Evolutionary conservation across 2,797 vertebrate species (phyloP).

Genomic region (Spinibarbus caldwelli): DNA sequence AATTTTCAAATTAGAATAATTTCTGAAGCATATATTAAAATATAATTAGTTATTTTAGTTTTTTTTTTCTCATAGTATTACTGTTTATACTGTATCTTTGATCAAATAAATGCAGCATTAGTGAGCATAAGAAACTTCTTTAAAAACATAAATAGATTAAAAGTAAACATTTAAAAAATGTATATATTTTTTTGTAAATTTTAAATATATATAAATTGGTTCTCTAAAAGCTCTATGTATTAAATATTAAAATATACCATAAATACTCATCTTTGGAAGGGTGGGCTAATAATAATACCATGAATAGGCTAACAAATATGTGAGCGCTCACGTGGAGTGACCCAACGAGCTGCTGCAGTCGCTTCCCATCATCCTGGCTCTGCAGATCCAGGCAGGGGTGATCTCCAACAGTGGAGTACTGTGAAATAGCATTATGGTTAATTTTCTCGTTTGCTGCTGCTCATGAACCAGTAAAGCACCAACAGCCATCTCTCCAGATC

Average conservation of each 20-base stretch:
- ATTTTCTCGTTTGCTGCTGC: constrained; percentile 61
- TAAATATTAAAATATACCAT: not conserved
- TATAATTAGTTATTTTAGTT: too few species aligned
- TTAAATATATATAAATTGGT: not conserved
- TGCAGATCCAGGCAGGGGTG: constrained; percentile 47
- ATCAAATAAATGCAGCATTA: not conserved
- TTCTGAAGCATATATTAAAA: too few species aligned
- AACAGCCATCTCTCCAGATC: constrained; percentile 52
- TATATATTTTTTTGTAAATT: not conserved
- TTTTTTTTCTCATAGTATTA: not conserved
- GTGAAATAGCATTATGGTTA: constrained; percentile 62
- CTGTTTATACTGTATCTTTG: not conserved
- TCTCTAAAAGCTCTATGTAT: not conserved
- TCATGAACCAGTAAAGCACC: constrained; percentile 56
- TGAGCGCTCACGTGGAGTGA: constrained; percentile 55
- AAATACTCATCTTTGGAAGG: not conserved
- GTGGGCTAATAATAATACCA: constrained; percentile 45
- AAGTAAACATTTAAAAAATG: too few species aligned
- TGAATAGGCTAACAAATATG: constrained; percentile 59
- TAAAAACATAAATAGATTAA: too few species aligned
- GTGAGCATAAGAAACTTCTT: not conserved
- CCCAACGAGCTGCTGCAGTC: constrained; percentile 45
- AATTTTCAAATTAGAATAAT: too few species aligned
- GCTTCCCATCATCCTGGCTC: constrained; percentile 44
- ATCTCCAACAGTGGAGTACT: constrained; percentile 59